Conservation (phyloP, 2,888 invertebrate species). For the Melanargia galathea region DNA sequence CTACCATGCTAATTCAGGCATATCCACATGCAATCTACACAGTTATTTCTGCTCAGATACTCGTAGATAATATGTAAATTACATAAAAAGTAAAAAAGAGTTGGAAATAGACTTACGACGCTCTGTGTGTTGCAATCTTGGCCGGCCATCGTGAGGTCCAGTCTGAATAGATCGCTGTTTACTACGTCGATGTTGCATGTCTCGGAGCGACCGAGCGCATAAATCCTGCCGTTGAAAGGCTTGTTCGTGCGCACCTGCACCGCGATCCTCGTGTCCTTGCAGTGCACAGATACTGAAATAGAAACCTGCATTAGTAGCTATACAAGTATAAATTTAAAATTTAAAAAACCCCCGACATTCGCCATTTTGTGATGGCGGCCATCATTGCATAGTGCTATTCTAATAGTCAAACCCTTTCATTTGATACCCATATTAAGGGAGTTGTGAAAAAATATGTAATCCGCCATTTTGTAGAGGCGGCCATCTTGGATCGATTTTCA, state of each 20-base stretch:
- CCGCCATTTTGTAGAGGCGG: too few species aligned
- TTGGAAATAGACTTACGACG: conserved; percentile 85
- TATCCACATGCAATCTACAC: too few species aligned
- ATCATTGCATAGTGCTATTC: too few species aligned
- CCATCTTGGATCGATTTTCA: too few species aligned
- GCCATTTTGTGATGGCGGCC: too few species aligned
- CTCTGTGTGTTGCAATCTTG: conserved; percentile 98
- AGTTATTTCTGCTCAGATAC: not conserved
- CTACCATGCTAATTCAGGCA: conserved; percentile 1
- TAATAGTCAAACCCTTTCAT: too few species aligned
- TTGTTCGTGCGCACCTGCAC: conserved; percentile 96
- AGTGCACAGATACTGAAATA: conserved; percentile 92
- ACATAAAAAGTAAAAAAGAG: conserved; percentile 3
- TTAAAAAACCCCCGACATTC: too few species aligned
- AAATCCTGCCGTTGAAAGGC: conserved; percentile 96
- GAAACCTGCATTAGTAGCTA: conserved; percentile 12
- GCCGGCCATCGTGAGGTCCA: conserved; percentile 95
- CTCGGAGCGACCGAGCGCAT: conserved; percentile 95
- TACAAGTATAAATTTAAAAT: too few species aligned
- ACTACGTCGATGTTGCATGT: conserved; percentile 97
- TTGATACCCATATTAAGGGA: too few species aligned
- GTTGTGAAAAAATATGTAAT: too few species aligned
- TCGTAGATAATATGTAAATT: not conserved
- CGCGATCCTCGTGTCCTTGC: conserved; percentile 96
- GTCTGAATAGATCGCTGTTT: conserved; percentile 94